phyloP scores from a whole-genome alignment of 2,113 vertebrate species.

The Scartelaos histophorus region DNA sequence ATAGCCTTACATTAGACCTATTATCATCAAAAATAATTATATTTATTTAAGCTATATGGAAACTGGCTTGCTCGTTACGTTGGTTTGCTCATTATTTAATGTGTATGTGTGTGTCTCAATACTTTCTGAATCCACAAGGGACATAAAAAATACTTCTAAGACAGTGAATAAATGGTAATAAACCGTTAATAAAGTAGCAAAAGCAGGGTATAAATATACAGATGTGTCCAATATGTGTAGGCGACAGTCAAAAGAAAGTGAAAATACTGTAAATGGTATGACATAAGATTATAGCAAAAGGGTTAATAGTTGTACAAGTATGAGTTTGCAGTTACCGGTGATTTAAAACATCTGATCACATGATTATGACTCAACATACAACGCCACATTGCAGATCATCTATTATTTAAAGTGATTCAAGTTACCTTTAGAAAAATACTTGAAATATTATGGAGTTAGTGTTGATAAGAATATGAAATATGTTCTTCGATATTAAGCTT shows the following conservation, averaged over 20 bases:
- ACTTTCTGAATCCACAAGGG: background rate
- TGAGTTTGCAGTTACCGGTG: background rate
- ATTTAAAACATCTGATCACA: too few relatives aligned
- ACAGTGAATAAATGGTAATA: too few relatives aligned
- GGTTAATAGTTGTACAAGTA: background rate
- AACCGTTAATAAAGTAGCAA: background rate
- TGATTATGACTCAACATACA: too few relatives aligned
- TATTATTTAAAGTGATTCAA: background rate
- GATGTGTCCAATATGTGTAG: background rate
- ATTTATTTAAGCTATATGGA: background rate
- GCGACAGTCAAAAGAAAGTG: background rate
- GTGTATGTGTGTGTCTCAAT: background rate
- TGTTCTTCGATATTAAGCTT: constrained; percentile 22
- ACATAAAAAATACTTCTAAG: too few relatives aligned
- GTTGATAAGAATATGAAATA: background rate
- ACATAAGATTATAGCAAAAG: background rate
- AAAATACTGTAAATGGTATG: background rate
- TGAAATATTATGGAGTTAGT: background rate
- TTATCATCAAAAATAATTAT: background rate
- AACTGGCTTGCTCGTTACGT: background rate
- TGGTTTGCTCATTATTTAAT: background rate
- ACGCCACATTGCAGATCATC: too few relatives aligned
- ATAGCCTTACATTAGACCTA: background rate
- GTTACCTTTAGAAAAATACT: too few relatives aligned
- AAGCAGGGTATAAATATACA: background rate